These are phyloP conservation scores for Drosophila neutralis DNA, from an alignment of 2,888 invertebrate species.

Conservation along the genomic window DNA sequence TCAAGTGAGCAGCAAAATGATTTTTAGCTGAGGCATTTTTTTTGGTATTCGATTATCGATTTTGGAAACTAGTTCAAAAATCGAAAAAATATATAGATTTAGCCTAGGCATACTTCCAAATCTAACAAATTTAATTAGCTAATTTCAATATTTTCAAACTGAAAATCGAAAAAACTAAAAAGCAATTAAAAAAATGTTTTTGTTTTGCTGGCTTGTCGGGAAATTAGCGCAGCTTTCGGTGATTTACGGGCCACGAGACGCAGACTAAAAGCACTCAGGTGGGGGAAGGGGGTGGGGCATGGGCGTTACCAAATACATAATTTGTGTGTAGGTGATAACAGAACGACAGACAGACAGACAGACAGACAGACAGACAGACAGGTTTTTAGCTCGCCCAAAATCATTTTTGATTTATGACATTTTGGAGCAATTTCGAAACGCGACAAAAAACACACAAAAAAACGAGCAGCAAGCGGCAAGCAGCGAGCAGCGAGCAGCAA, in stretches of 20 bases:
- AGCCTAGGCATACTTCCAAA: not conserved
- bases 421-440: slow-evolving; percentile 77
- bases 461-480: not conserved
- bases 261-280: slow-evolving; percentile 29
- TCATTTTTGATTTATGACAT: slow-evolving; percentile 74
- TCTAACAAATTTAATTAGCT: not conserved
- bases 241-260: slow-evolving; percentile 56
- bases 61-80: not conserved
- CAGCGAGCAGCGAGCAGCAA: not conserved
- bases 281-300: not conserved
- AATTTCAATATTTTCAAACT: not conserved
- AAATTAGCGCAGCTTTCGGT: slow-evolving; percentile 67
- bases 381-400: slow-evolving; percentile 46
- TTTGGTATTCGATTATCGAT: not conserved
- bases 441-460: slow-evolving; percentile 64
- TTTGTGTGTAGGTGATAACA: slow-evolving; percentile 76
- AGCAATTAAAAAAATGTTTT: not conserved
- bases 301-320: slow-evolving; percentile 61
- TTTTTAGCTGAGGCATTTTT: not conserved
- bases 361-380: slow-evolving; percentile 62
- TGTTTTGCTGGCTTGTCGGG: slow-evolving; percentile 22
- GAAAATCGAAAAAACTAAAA: slow-evolving; percentile 8
- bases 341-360: slow-evolving; percentile 59
- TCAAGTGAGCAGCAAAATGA: not conserved
- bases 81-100: not conserved